Evolutionary conservation across 2,797 vertebrate genomes (phyloP).

Genomic region (Siniperca undulata): DNA sequence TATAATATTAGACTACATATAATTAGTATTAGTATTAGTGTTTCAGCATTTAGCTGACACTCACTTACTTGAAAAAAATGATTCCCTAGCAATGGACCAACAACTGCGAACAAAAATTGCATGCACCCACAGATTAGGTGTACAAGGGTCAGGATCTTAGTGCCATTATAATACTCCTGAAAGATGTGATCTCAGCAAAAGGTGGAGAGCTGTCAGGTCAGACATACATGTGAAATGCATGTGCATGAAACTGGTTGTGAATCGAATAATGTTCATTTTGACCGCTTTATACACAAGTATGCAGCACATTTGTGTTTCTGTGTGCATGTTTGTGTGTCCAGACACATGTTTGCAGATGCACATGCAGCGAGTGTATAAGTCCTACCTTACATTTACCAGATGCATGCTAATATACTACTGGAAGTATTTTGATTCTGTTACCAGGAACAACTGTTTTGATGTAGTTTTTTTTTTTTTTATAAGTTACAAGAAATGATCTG

Average conservation of each 20-base stretch:
- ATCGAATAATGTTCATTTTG: neutral
- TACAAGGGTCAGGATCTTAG: slow-evolving; percentile 18
- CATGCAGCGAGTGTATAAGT: no score
- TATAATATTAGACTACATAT: neutral
- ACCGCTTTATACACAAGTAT: neutral
- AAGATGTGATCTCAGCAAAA: slow-evolving; percentile 6
- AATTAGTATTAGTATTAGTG: neutral
- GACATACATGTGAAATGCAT: neutral
- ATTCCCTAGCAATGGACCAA: neutral
- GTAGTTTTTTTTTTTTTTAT: neutral
- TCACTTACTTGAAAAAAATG: slow-evolving; percentile 6
- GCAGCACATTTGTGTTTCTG: neutral
- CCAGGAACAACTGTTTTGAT: neutral
- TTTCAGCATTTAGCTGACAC: slow-evolving; percentile 29
- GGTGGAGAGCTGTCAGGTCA: slow-evolving; percentile 4
- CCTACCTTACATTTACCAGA: neutral
- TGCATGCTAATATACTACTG: neutral
- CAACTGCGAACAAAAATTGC: slow-evolving; percentile 10
- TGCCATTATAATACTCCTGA: slow-evolving; percentile 17
- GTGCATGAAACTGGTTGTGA: slow-evolving; percentile 14
- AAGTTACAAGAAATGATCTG: neutral
- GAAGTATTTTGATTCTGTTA: neutral
- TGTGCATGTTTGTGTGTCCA: neutral
- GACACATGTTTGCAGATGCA: neutral
- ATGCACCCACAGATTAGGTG: slow-evolving; percentile 8